Evolutionary conservation across 2,888 invertebrate genomes (phyloP), one percentile per base, ranked within the genome.

Genomic region (Asteroscopus sphinx): DNA sequence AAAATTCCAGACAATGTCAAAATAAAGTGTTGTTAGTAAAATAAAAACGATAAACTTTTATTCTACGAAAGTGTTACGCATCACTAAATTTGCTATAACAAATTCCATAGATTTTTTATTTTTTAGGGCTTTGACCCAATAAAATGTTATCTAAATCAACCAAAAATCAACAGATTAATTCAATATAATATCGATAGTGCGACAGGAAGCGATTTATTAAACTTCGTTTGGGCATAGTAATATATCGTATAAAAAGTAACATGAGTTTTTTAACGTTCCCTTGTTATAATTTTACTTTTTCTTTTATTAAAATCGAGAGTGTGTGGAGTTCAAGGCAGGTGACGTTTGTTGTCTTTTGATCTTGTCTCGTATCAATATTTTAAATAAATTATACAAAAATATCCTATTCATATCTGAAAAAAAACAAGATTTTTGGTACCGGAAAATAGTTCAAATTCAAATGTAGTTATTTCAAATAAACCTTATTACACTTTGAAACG

Each of bases 161-260:
- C n/a, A n/a, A n/a, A 11, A 33, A 2, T 28, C 6, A 6, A 28
- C 9, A 44, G 26, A 52, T 33, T 35, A 39, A 54, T 45, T 45
- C 12, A 11, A 45, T 83, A 83, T 82, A 78, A 81, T 82, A 86
- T 87, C 82, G 65, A 84, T 85, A 82, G 70, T 69, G 58, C 47
- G 76, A 76, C 92, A 90, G 92, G 92, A 92, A 91, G 81, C 85
- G 87, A 91, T 92, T 86, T 90, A 89, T 90, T 88, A 90, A 84
- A 89, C 73, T 83, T 82, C 82, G 80, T 73, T 78, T 82, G 89
- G 88, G 90, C 85, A 85, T 79, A 83, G 79, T 68, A 70, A 79
- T 68, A 69, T 68, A 70, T 73, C 68, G 75, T 82, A 85, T 83
- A 87, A 87, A 88, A 88, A 83, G 76, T 77, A 81, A 79, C 79